These are phyloP conservation scores for Onychomys arenicola DNA, from an alignment of 2,797 vertebrate genomes.

Conservation along the genomic window DNA sequence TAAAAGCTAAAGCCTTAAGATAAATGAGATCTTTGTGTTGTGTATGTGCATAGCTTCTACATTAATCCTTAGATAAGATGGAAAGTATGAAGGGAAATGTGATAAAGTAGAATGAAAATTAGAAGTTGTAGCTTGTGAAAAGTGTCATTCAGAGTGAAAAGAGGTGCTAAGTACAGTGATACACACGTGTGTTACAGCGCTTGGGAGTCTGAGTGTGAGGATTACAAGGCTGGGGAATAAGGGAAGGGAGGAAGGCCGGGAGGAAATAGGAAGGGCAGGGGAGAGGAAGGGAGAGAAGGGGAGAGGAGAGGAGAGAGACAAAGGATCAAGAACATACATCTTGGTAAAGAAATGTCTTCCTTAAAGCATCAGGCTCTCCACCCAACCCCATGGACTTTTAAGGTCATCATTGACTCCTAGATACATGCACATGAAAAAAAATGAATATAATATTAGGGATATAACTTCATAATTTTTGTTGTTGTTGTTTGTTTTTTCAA, in stretches of 20 bases:
- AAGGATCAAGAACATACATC: not conserved
- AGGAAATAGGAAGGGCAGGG: no score
- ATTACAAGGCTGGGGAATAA: not conserved
- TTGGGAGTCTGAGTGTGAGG: not conserved
- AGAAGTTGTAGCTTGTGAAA: not conserved
- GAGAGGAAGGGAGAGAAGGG: not conserved
- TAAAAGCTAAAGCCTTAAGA: not conserved
- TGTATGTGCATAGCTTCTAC: not conserved
- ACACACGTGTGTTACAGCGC: not conserved
- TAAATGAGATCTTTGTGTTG: not conserved
- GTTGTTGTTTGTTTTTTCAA: no score
- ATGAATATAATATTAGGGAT: not conserved
- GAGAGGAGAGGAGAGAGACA: not conserved
- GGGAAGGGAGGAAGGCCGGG: rapidly evolving
- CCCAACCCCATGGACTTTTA: not conserved
- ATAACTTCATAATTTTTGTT: not conserved
- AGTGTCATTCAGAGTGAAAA: not conserved
- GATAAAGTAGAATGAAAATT: not conserved
- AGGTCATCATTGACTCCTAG: not conserved
- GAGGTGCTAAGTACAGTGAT: not conserved
- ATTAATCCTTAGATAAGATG: not conserved
- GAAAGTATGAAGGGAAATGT: not conserved
- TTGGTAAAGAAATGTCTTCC: not conserved
- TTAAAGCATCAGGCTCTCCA: not conserved
- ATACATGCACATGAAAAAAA: not conserved